Conservation (phyloP, 2,888 invertebrate genomes). For the Mesoligia furuncula region DNA sequence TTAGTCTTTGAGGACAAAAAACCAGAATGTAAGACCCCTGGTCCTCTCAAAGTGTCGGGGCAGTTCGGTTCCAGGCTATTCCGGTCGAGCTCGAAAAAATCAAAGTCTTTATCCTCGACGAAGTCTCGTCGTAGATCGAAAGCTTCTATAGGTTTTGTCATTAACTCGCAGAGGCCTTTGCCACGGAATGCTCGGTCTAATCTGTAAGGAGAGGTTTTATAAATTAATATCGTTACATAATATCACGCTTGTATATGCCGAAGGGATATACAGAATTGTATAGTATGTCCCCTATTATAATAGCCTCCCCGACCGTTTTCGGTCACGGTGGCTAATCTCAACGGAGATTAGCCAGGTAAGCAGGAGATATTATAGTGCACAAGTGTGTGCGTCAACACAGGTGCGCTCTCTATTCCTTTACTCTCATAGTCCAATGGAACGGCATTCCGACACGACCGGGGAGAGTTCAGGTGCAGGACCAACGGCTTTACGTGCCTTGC, state of each 20-base stretch:
- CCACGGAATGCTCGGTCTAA: slow-evolving; percentile 93
- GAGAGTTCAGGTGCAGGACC: no score
- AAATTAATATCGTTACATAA: not conserved
- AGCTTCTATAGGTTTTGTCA: slow-evolving; percentile 92
- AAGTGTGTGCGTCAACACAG: no score
- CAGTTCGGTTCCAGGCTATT: slow-evolving; percentile 92
- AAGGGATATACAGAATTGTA: not conserved
- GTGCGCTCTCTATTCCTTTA: no score
- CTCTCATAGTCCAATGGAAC: no score
- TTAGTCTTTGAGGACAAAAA: slow-evolving; percentile 83
- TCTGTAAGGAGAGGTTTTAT: slow-evolving; percentile 79
- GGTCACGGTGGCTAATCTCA: no score
- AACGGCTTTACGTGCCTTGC: no score
- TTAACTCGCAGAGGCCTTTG: slow-evolving; percentile 94
- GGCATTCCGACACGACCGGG: no score
- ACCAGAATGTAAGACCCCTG: slow-evolving; percentile 86
- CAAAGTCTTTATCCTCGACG: slow-evolving; percentile 93
- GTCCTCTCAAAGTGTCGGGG: slow-evolving; percentile 81
- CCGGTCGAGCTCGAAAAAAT: slow-evolving; percentile 94
- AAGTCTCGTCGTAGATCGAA: slow-evolving; percentile 92
- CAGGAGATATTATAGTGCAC: no score
- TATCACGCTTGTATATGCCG: not conserved
- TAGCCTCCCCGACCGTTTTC: no score
- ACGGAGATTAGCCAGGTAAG: no score
- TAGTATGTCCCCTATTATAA: not conserved